Conservation (phyloP, 2,797 vertebrate species). For the Garrulus glandarius region DNA sequence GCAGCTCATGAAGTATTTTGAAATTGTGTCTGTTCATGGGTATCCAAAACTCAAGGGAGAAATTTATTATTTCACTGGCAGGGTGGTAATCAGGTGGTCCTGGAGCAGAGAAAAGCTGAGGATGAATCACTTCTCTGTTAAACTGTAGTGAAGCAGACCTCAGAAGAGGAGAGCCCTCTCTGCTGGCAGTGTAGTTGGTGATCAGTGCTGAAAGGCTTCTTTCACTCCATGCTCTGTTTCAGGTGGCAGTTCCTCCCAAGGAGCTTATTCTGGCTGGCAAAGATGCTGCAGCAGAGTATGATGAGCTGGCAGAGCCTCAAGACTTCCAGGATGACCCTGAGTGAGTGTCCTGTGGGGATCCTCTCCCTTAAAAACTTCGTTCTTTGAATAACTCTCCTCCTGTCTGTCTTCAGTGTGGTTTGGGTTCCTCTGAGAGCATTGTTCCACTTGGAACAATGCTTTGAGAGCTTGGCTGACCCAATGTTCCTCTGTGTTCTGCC, state of each 20-base stretch:
- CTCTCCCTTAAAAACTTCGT: not conserved
- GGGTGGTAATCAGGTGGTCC: not conserved
- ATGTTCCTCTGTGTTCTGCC: not conserved
- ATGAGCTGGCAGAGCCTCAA: conserved; percentile 95
- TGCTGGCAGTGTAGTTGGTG: not conserved
- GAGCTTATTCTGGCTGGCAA: conserved; percentile 93
- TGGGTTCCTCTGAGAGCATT: not conserved
- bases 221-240: not conserved
- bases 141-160: not conserved
- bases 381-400: not conserved
- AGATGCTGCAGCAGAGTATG: conserved; percentile 96
- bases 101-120: not conserved
- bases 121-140: not conserved
- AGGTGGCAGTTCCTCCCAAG: conserved; percentile 90
- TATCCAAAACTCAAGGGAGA: not conserved
- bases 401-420: not conserved
- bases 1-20: not conserved
- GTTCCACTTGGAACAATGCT: not conserved
- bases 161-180: not conserved
- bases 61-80: not conserved
- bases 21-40: not conserved
- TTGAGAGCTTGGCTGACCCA: not conserved
- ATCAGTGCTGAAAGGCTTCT: not conserved
- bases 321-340: conserved; percentile 99
- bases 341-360: conserved; percentile 75